Evolutionary conservation across 2,888 invertebrate species (phyloP).

Genomic region (Tridacna crocea): DNA sequence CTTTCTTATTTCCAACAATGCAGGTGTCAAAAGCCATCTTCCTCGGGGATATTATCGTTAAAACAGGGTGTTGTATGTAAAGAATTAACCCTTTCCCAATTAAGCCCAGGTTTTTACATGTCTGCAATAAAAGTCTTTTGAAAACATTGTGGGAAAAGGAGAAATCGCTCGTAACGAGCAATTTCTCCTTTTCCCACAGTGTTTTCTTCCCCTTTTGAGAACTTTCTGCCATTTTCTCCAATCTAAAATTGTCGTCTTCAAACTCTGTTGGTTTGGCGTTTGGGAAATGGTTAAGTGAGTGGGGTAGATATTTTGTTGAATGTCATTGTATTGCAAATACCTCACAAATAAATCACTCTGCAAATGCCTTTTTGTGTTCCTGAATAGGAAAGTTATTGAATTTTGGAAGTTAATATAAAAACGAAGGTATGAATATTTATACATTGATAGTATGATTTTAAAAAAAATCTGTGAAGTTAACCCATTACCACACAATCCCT

Average conservation of each 20-base stretch:
- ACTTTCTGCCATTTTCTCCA: not conserved
- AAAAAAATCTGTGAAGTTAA: not conserved
- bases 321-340: conserved; percentile 24
- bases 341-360: conserved; percentile 17
- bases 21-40: too few species aligned
- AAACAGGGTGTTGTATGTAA: too few species aligned
- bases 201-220: not conserved
- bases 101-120: too few species aligned
- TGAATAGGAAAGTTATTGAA: conserved; percentile 4
- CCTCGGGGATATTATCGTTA: too few species aligned
- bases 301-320: conserved; percentile 22
- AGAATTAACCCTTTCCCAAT: too few species aligned
- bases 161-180: too few species aligned
- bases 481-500: not conserved
- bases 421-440: not conserved
- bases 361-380: conserved; percentile 12
- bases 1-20: too few species aligned
- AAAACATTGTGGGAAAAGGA: too few species aligned
- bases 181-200: not conserved
- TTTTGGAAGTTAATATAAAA: not conserved
- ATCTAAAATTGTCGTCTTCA: not conserved
- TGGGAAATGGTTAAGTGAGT: not conserved
- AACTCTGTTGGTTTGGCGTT: not conserved
- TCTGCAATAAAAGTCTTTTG: too few species aligned
- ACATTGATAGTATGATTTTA: too few species aligned